Base-by-base conservation (phyloP, 2,113 vertebrate species). In the Otis tarda region DNA sequence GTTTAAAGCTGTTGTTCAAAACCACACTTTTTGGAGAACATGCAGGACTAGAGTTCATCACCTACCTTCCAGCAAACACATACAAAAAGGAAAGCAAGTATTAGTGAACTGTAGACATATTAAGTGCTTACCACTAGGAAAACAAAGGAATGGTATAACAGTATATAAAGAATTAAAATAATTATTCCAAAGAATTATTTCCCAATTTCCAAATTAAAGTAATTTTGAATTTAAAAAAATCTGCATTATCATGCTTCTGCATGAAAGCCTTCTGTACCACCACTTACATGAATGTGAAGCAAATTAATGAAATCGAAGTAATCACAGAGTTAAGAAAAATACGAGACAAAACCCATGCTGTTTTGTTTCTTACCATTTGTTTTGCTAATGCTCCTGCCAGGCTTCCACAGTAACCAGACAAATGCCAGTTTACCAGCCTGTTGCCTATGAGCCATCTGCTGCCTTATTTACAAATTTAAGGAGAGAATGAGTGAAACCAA, bases 321-420 rank as follows among this genome's bases (percentile, higher is more conserved):
- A 71, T 35, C 67, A 74, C 4, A 28, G 25, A 59, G 9, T 43
- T 57, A 52, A 50, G 31, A 87, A 77, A 65, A 64, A 17, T 2
- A 45, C 0, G 2, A 74, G n/a, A 65, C 24, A 84, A 69, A 95
- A 14, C 0, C 25, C 57, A 22, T 1, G 6, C 27, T 37, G 10
- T 37, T 79, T 59, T 55, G 49, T 57, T 90, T 86, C 69, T 73
- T 64, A 57, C 17, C 7, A 3, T 19, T 71, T 85, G 39, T 61
- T 89, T 83, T 86, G 60, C 41, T 73, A 47, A 87, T 35, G 13
- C 4, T 63, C 14, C 83, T 74, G n/a, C 27, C 57, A 59, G 43
- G 41, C 71, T 69, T 39, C 12, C 24, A 53, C 24, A 61, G 27
- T 17, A 50, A 73, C 19, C 17, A 37, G 68, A 55, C 59, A 61